These are phyloP conservation scores for Cybosia mesomella DNA, from an alignment of 2,888 invertebrate genomes.

Conservation along the genomic window DNA sequence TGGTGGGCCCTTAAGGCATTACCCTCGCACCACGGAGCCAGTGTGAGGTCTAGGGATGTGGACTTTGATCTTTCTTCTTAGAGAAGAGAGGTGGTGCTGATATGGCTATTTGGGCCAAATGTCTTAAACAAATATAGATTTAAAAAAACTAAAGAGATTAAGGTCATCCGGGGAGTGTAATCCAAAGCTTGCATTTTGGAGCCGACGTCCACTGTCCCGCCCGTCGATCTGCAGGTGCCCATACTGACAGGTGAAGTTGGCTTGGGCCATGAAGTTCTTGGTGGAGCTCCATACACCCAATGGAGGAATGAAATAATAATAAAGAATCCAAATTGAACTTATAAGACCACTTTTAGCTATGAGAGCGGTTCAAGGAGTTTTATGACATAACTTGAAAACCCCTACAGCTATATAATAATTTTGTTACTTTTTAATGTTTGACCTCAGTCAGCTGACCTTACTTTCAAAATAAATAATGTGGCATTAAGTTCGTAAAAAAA, in stretches of 20 bases:
- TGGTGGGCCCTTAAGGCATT: no score
- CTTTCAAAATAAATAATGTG: constrained; percentile 54
- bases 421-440: constrained; percentile 11
- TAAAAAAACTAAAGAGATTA: no score
- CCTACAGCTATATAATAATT: constrained; percentile 4
- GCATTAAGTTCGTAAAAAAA: constrained; percentile 34
- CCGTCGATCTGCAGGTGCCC: not conserved
- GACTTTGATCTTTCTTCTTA: no score
- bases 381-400: constrained; percentile 4
- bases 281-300: not conserved
- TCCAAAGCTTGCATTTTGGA: not conserved
- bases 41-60: no score
- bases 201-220: no score
- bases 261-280: not conserved
- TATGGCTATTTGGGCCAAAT: no score
- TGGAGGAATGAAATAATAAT: no score
- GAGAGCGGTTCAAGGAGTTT: constrained; percentile 1
- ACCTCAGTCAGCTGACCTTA: constrained; percentile 45
- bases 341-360: not conserved
- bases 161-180: no score
- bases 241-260: not conserved
- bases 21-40: no score
- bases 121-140: no score
- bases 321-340: not conserved
- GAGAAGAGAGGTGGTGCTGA: no score